phyloP scores from a whole-genome alignment of 2,888 invertebrate species.

The Druceiella hillmani region DNA sequence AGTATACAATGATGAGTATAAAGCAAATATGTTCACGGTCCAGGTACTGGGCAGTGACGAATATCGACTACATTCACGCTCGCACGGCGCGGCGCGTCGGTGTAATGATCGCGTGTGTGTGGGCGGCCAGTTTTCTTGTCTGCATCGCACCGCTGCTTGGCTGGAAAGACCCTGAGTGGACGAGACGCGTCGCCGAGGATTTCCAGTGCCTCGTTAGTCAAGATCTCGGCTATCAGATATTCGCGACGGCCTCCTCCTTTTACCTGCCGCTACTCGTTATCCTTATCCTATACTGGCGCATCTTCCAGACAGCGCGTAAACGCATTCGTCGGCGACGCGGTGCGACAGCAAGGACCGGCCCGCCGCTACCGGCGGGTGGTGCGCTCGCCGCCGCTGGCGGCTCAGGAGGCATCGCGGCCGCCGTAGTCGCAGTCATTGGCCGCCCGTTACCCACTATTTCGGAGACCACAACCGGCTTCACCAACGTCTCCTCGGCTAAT shows the following conservation, averaged over 20 bases:
- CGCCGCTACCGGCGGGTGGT: constrained; percentile 50
- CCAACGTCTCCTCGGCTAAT: constrained; percentile 66
- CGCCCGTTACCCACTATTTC: constrained; percentile 69
- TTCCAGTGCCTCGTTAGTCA: constrained; percentile 77
- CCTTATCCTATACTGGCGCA: constrained; percentile 85
- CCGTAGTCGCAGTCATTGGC: constrained; percentile 65
- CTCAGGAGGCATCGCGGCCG: constrained; percentile 67
- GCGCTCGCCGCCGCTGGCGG: constrained; percentile 64
- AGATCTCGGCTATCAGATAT: constrained; percentile 78
- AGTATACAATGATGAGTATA: no score
- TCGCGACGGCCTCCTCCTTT: constrained; percentile 87
- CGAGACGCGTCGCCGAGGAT: constrained; percentile 53
- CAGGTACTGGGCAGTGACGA: constrained; percentile 88
- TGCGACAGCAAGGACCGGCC: constrained; percentile 48
- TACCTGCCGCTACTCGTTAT: constrained; percentile 86
- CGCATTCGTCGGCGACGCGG: constrained; percentile 70
- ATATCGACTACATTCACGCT: constrained; percentile 84
- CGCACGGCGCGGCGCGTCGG: constrained; percentile 71
- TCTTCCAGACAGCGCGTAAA: constrained; percentile 82
- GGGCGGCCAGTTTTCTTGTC: constrained; percentile 78
- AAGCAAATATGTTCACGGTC: no score
- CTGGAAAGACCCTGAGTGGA: constrained; percentile 66
- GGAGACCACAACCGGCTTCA: constrained; percentile 67
- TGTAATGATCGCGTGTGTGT: constrained; percentile 76
- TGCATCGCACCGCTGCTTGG: constrained; percentile 84